Percentiles rank a stretch among this genome's conserved stretches.
Conservation (phyloP, 2,797 vertebrate genomes). For the Mareca strepera region DNA sequence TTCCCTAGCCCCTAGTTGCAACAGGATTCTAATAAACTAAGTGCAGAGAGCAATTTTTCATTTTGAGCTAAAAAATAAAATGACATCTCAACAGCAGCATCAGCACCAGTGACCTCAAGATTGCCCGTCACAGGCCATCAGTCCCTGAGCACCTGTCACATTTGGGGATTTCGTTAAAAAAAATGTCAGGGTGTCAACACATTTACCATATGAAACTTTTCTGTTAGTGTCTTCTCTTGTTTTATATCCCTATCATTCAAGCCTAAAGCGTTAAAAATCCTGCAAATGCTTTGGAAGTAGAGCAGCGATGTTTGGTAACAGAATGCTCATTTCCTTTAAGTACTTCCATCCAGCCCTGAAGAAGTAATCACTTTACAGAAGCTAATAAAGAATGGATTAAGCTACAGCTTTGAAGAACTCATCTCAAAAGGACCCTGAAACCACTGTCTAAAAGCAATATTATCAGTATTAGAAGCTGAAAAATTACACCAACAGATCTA, state of each 20-base stretch:
- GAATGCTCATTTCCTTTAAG: conserved; percentile 66
- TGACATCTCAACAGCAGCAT: neutral
- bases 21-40: neutral
- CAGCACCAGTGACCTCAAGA: conserved; percentile 25
- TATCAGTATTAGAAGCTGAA: conserved; percentile 66
- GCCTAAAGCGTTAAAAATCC: neutral
- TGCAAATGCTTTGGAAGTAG: neutral
- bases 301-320: neutral
- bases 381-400: conserved; percentile 81
- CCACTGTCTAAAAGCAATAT: conserved; percentile 71
- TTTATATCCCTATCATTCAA: conserved; percentile 45
- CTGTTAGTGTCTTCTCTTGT: neutral
- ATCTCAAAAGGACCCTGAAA: conserved; percentile 72
- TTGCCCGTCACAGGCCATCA: conserved; percentile 10
- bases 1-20: neutral
- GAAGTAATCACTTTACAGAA: conserved; percentile 78
- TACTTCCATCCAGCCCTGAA: conserved; percentile 59
- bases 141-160: conserved; percentile 37
- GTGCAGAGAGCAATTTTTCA: neutral
- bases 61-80: neutral
- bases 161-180: neutral
- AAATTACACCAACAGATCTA: conserved; percentile 69
- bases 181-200: neutral
- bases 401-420: conserved; percentile 76
- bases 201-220: neutral